Percentiles rank a stretch among this genome's conserved stretches.
Conservation (phyloP, 2,113 vertebrate genomes). For the Orthonyx spaldingii region DNA sequence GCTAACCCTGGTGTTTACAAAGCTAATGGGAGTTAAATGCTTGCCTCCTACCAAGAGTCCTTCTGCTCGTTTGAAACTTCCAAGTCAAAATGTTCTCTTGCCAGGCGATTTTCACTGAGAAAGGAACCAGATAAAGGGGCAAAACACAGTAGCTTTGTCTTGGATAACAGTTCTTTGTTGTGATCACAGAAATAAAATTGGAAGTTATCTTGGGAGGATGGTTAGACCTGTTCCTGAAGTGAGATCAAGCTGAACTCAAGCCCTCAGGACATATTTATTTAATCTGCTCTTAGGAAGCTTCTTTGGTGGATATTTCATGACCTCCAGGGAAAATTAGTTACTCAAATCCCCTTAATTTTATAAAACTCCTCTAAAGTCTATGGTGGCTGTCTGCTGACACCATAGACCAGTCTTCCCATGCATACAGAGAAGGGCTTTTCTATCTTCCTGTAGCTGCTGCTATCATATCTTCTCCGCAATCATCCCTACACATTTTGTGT, state of each 20-base stretch:
- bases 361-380: background rate
- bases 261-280: background rate
- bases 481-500: background rate
- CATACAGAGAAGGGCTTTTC: background rate
- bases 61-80: background rate
- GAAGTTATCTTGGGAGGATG: background rate
- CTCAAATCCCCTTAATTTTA: background rate
- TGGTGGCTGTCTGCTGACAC: background rate
- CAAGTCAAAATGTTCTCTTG: background rate
- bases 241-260: background rate
- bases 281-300: background rate
- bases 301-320: background rate
- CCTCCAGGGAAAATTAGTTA: background rate
- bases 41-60: background rate
- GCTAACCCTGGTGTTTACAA: background rate
- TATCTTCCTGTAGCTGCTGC: background rate
- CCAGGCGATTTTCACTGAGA: background rate
- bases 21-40: background rate
- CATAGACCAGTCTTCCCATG: background rate
- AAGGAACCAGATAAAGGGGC: background rate
- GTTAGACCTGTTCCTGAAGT: background rate
- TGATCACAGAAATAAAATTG: background rate
- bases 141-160: background rate
- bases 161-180: background rate
- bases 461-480: background rate